These are phyloP conservation scores for Apamea sordens DNA, from an alignment of 2,888 invertebrate species.

Conservation along the genomic window DNA sequence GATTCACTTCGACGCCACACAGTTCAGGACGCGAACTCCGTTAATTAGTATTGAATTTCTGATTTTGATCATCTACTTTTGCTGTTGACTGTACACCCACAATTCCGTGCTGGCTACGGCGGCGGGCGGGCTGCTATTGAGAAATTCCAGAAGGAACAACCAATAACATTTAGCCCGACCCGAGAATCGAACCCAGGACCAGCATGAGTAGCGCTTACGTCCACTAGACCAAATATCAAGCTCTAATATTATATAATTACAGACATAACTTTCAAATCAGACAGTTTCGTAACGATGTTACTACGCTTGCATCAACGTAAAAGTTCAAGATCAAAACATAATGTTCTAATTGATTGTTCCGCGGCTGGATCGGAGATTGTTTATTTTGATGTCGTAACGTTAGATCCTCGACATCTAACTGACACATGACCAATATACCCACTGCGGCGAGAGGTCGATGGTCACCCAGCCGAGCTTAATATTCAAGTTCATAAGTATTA, in stretches of 20 bases:
- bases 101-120: not conserved
- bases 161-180: no score
- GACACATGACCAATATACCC: slow-evolving; percentile 31
- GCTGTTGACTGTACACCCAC: no score
- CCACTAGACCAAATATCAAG: not conserved
- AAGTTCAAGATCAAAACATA: slow-evolving; percentile 62
- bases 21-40: no score
- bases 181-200: not conserved
- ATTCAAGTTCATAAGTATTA: slow-evolving; percentile 51
- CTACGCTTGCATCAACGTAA: slow-evolving; percentile 52
- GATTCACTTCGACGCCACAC: no score
- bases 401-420: slow-evolving; percentile 35
- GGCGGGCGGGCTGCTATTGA: no score
- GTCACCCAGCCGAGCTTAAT: slow-evolving; percentile 42
- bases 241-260: slow-evolving; percentile 23
- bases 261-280: slow-evolving; percentile 1
- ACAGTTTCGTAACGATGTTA: slow-evolving; percentile 28
- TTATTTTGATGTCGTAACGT: slow-evolving; percentile 52
- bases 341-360: slow-evolving; percentile 61
- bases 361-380: slow-evolving; percentile 35
- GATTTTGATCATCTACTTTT: no score
- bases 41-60: no score
- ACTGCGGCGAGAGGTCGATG: slow-evolving; percentile 47
- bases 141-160: not conserved
- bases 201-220: not conserved